phyloP scores from a whole-genome alignment of 2,888 invertebrate species.

The Conchocele bisecta region DNA sequence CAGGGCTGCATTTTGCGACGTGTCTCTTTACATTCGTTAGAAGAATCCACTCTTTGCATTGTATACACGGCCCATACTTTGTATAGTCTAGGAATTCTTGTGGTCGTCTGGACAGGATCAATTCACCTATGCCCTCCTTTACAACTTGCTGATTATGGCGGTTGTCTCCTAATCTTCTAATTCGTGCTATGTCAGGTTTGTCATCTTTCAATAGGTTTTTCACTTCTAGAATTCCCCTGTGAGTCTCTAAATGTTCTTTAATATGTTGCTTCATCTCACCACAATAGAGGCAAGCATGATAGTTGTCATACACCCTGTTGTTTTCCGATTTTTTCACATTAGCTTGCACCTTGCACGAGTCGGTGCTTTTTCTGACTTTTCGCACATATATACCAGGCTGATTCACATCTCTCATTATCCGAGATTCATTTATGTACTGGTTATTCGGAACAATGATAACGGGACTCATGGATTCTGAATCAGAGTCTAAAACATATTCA shows the following conservation, averaged over 20 bases:
- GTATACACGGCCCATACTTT: slow-evolving; percentile 32
- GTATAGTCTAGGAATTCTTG: slow-evolving; percentile 5
- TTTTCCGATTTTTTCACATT: slow-evolving; percentile 18
- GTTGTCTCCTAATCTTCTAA: too few species aligned
- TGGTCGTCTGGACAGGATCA: slow-evolving; percentile 27
- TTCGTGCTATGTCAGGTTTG: neutral
- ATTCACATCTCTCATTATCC: slow-evolving; percentile 7
- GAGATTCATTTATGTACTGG: too few species aligned
- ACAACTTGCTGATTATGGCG: too few species aligned
- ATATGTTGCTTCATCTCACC: slow-evolving; percentile 11
- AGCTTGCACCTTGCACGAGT: slow-evolving; percentile 4
- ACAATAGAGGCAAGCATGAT: slow-evolving; percentile 31
- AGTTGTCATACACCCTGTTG: slow-evolving; percentile 23
- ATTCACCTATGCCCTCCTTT: slow-evolving; percentile 9
- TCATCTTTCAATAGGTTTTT: neutral
- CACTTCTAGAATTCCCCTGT: too few species aligned
- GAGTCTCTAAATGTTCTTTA: slow-evolving; percentile 6
- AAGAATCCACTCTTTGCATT: slow-evolving; percentile 32
- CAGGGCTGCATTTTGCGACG: slow-evolving; percentile 11
- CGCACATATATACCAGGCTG: slow-evolving; percentile 17
- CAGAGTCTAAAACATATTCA: too few species aligned
- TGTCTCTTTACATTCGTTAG: slow-evolving; percentile 23
- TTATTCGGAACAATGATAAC: too few species aligned
- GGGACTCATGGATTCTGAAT: too few species aligned
- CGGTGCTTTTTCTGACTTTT: slow-evolving; percentile 5